A percentile compares a stretch with the other conserved stretches of the same genome.
These are phyloP conservation scores for Neolamprologus sp. DNA, from an alignment of 2,113 vertebrate species.

Conservation along the genomic window DNA sequence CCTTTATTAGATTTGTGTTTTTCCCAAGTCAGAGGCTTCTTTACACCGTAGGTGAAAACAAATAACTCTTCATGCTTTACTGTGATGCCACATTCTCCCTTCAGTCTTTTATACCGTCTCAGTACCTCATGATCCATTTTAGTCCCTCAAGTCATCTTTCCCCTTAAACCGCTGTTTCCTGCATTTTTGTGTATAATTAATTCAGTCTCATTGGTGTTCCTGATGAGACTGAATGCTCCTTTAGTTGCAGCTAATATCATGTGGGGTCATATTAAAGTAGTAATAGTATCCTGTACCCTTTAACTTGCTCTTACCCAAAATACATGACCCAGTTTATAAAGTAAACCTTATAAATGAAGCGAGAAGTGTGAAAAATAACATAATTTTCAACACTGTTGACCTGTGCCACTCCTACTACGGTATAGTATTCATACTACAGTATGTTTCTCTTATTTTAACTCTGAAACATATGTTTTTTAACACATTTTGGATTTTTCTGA, in stretches of 20 bases:
- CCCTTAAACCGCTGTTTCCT: not conserved
- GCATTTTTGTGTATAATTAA: not conserved
- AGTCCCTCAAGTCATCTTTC: not conserved
- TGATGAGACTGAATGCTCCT: not conserved
- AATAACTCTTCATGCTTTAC: not conserved
- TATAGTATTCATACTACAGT: not conserved
- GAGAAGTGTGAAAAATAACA: not conserved
- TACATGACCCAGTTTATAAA: not conserved
- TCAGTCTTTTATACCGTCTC: not conserved
- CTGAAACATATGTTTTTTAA: not conserved
- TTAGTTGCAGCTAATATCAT: not conserved
- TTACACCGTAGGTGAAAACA: not conserved
- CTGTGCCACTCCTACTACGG: not conserved
- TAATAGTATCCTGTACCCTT: not conserved
- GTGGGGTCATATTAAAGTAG: not conserved
- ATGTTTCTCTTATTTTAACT: not conserved
- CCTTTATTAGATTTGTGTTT: not conserved
- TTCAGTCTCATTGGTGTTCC: not conserved
- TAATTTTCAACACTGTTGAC: not conserved
- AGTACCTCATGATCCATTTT: not conserved
- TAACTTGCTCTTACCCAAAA: not conserved
- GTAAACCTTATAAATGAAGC: not conserved
- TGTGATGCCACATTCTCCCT: not conserved
- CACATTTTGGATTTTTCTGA: not conserved
- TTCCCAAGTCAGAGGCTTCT: not conserved